Evolutionary conservation across 2,888 invertebrate species (phyloP), one percentile per base, ranked within the genome.

Genomic region (Epinotia demarniana): DNA sequence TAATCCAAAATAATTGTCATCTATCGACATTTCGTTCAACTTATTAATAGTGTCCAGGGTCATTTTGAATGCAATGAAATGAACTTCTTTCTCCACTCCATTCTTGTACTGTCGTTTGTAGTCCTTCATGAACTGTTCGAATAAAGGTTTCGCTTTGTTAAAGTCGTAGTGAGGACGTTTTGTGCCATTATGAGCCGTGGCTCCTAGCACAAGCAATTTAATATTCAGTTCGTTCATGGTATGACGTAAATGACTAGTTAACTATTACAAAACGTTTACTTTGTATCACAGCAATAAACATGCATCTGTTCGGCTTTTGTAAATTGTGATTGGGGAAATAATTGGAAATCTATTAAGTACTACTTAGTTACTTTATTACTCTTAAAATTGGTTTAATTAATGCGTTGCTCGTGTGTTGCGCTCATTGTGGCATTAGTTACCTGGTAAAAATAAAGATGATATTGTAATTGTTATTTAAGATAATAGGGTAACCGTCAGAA

Each of bases 11-110:
- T 79, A 81, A 3, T 85, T 82, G 16, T 66, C 23, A 0, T 76
- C 39, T 39, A 0, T 3, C 46, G 64, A 75, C 0, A 70, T 53
- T 23, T 69, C 66, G 66, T 86, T 87, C 19, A 81, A 2, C 23
- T 79, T 78, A 57, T 88, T 87, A 46, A 88, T 85, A 33, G 78
- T 74, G 63, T 79, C 53, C 70, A 89, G 81, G 79, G 69, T 82
- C 0, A 67, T 72, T 0, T 49, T 53, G 64, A 76, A 64, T 11
- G 77, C 68, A 1, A 55, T 61, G 33, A 63, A 74, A 53, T 74
- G 73, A 3, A 43, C 23, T 5, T 55, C 39, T 18, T 39, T 60
- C 9, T 74, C 73, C 4, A n/a, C 18, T 55, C 16, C 55, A 9
- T 69, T 60, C n/a, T 69, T 63, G 19, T 74, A 74, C 1, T 63